Evolutionary conservation across 2,797 vertebrate species (phyloP).

Genomic region (Clamator glandarius): DNA sequence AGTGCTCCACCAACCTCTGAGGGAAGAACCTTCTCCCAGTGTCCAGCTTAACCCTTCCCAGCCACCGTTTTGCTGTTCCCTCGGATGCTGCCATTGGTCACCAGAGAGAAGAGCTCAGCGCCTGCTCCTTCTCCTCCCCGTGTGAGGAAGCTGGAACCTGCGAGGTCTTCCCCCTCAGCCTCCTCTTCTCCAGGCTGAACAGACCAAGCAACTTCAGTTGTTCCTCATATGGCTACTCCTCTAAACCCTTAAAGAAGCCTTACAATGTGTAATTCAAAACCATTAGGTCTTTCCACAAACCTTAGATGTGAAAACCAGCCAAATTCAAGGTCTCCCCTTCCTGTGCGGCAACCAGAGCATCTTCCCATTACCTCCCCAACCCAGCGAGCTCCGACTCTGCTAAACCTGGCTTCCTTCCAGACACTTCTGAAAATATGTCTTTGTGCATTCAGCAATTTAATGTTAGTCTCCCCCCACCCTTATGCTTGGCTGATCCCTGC

Average conservation of each 20-base stretch:
- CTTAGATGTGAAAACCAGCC: background rate
- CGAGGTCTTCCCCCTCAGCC: no score
- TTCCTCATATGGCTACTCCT: no score
- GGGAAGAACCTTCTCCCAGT: no score
- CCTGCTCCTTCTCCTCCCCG: no score
- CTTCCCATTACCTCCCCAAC: background rate
- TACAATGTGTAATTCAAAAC: background rate
- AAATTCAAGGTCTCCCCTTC: background rate
- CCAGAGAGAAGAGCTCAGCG: no score
- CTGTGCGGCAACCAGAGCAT: background rate
- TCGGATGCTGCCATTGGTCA: no score
- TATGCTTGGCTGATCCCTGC: background rate
- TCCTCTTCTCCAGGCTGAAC: no score
- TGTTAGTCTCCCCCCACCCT: fast-evolving
- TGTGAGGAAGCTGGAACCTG: no score
- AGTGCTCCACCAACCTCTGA: no score
- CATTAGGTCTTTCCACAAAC: background rate
- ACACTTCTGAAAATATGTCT: background rate
- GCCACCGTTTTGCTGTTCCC: no score
- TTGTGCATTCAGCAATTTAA: background rate
- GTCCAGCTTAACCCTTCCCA: no score
- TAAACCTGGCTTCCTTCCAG: fast-evolving
- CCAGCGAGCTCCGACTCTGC: background rate
- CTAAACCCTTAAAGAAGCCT: background rate
- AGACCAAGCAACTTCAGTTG: no score